Evolutionary conservation across 2,797 vertebrate genomes (phyloP).

Genomic region (Pipistrellus pipistrellus): DNA sequence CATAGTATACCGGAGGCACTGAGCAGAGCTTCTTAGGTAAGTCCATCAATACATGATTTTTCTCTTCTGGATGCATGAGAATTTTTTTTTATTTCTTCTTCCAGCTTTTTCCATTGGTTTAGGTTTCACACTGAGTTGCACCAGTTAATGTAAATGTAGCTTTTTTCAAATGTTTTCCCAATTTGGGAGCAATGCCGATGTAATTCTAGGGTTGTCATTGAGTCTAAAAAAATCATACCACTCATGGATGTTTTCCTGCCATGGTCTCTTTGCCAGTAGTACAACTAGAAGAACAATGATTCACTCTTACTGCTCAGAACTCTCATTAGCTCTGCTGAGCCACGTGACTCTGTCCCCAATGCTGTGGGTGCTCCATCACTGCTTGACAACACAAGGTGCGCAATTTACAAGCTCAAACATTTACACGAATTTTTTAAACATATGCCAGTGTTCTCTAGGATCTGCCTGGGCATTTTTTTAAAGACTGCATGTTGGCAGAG

Average conservation of each 20-base stretch:
- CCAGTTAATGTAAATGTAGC: slow-evolving; percentile 50
- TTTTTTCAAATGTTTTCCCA: slow-evolving; percentile 62
- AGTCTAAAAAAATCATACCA: slow-evolving; percentile 53
- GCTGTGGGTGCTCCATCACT: neutral
- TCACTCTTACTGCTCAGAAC: neutral
- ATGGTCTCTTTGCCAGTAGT: neutral
- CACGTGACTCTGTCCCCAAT: neutral
- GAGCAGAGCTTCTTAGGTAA: neutral
- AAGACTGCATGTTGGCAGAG: slow-evolving; percentile 69
- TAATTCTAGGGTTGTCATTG: slow-evolving; percentile 62
- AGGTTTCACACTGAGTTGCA: slow-evolving; percentile 40
- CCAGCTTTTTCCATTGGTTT: slow-evolving; percentile 49
- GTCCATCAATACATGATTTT: neutral
- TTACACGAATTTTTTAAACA: neutral
- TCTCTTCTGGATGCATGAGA: neutral
- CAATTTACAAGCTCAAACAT: slow-evolving; percentile 55
- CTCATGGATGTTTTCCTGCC: slow-evolving; percentile 12
- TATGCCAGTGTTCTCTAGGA: slow-evolving; percentile 63
- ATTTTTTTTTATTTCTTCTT: slow-evolving; percentile 46
- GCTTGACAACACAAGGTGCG: slow-evolving; percentile 41
- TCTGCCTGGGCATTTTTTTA: slow-evolving; percentile 4
- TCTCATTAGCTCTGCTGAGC: neutral
- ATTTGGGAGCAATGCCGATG: slow-evolving; percentile 42
- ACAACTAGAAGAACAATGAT: neutral
- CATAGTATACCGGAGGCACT: neutral